Evolutionary conservation across 2,113 vertebrate species (phyloP).

Genomic region (Pogona vitticeps): DNA sequence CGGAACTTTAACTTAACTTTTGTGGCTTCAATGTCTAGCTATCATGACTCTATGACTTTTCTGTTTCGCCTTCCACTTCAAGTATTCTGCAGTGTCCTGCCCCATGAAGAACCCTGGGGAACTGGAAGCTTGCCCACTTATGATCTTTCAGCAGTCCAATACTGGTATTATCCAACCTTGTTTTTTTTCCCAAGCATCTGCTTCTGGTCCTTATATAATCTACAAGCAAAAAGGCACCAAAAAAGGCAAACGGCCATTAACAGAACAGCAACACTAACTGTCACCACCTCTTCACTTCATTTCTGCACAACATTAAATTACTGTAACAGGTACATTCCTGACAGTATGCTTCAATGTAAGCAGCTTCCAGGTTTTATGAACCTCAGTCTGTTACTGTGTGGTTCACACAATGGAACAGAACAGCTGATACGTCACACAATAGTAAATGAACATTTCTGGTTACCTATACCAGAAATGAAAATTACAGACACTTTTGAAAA

Average conservation of each 20-base stretch:
- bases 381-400: not conserved
- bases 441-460: not conserved
- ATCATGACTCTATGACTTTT: too few species aligned
- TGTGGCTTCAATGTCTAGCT: too few species aligned
- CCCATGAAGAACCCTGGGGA: too few species aligned
- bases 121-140: too few species aligned
- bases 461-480: not conserved
- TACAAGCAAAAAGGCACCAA: slow-evolving; percentile 10
- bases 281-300: not conserved
- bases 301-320: not conserved
- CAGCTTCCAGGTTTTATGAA: not conserved
- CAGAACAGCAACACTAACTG: not conserved
- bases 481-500: not conserved
- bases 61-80: too few species aligned
- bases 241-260: slow-evolving; percentile 11
- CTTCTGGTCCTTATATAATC: slow-evolving; percentile 21
- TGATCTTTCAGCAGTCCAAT: too few species aligned
- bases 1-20: too few species aligned
- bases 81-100: too few species aligned
- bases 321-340: not conserved
- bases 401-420: not conserved
- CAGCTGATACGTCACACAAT: not conserved
- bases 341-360: not conserved
- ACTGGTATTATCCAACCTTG: too few species aligned
- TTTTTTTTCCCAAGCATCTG: slow-evolving; percentile 19